A percentile compares a stretch with the other conserved stretches of the same genome.
Conservation (phyloP, 2,888 invertebrate genomes). For the Chymomyza procnemis region DNA sequence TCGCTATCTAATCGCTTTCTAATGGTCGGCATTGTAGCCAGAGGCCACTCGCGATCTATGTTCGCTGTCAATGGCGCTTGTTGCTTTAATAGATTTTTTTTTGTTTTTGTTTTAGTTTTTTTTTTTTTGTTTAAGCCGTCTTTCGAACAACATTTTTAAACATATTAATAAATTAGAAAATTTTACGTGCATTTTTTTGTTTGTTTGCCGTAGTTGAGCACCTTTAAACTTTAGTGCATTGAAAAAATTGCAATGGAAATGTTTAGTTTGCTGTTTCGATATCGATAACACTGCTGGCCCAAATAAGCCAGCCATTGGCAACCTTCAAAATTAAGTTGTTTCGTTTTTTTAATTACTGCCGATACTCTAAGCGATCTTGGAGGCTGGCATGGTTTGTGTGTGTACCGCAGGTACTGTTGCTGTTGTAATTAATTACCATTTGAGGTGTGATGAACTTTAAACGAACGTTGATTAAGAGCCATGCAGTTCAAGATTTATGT, state of each 20-base stretch:
- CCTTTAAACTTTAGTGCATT: conserved; percentile 64
- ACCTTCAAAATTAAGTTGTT: conserved; percentile 73
- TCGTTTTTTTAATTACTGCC: conserved; percentile 53
- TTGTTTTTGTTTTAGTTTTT: conserved; percentile 14
- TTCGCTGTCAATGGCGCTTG: conserved; percentile 66
- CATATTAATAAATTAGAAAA: conserved; percentile 74
- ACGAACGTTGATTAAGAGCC: conserved; percentile 40
- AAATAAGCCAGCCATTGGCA: conserved; percentile 29
- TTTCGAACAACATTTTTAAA: conserved; percentile 41
- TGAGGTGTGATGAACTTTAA: conserved; percentile 63
- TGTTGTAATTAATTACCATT: conserved; percentile 60
- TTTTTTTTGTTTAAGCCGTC: conserved; percentile 3
- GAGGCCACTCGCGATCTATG: conserved; percentile 59
- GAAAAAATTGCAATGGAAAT: conserved; percentile 62
- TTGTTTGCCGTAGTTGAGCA: conserved; percentile 33
- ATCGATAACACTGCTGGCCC: conserved; percentile 4
- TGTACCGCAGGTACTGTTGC: conserved; percentile 12
- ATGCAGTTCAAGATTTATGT: conserved; percentile 21
- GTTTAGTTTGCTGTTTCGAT: conserved; percentile 20
- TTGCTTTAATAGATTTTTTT: conserved; percentile 68
- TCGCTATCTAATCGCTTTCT: conserved; percentile 74
- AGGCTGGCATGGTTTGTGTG: conserved; percentile 16
- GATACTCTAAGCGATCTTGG: conserved; percentile 11
- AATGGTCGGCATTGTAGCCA: conserved; percentile 54
- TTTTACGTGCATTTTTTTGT: conserved; percentile 20